A percentile compares a stretch with the other conserved stretches of the same genome.
These are phyloP conservation scores for Tipula vernalis DNA, from an alignment of 2,888 invertebrate genomes.

Conservation along the genomic window DNA sequence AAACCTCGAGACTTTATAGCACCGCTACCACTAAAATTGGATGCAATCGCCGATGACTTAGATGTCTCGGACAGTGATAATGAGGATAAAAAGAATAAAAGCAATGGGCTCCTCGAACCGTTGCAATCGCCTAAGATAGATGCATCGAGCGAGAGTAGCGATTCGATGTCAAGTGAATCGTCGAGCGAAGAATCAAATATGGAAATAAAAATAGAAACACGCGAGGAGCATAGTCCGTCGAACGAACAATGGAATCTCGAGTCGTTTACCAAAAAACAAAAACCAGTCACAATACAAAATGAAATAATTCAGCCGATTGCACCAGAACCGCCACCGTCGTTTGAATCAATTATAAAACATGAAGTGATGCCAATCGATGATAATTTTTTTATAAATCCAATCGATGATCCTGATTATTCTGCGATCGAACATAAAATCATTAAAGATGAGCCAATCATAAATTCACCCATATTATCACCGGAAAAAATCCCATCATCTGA, in stretches of 20 bases:
- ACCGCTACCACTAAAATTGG: neutral
- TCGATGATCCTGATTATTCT: neutral
- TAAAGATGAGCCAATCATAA: constrained; percentile 13
- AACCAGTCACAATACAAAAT: constrained; percentile 13
- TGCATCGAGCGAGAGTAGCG: constrained; percentile 39
- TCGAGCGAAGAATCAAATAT: constrained; percentile 29
- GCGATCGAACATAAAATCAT: neutral
- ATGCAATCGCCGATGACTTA: constrained; percentile 41
- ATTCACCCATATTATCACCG: constrained; percentile 21
- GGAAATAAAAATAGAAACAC: constrained; percentile 7
- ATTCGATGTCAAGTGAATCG: constrained; percentile 32
- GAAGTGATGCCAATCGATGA: constrained; percentile 26
- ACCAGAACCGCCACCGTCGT: neutral
- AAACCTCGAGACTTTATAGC: neutral
- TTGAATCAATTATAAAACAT: constrained; percentile 18
- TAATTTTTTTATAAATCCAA: constrained; percentile 12
- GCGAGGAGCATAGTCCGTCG: constrained; percentile 6
- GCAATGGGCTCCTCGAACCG: constrained; percentile 25
- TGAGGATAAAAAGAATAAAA: constrained; percentile 51
- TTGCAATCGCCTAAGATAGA: constrained; percentile 39
- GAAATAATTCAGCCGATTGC: constrained; percentile 11
- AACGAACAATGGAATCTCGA: constrained; percentile 17
- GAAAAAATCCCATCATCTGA: constrained; percentile 18
- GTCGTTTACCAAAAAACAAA: constrained; percentile 16
- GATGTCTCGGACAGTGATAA: constrained; percentile 71